phyloP scores from a whole-genome alignment of 92 coral and sea anemone species.

The Phymanthus crucifer region DNA sequence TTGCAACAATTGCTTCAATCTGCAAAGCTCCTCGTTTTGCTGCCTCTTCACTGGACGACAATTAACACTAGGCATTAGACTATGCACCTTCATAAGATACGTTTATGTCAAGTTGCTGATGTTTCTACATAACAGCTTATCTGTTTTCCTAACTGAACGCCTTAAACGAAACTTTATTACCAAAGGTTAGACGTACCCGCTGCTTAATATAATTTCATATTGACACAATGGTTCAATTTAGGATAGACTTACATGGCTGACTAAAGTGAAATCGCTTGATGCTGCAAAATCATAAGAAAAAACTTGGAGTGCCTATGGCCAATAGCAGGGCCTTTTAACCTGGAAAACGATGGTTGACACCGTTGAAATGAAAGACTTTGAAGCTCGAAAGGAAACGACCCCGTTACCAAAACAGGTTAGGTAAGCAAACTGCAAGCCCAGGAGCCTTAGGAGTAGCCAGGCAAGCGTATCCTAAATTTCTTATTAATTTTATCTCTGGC shows the following conservation, averaged over 20 bases:
- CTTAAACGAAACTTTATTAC: not conserved
- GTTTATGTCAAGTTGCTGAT: too few relatives aligned
- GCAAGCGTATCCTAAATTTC: not conserved
- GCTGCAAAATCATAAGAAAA: too few relatives aligned
- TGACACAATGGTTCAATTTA: not conserved
- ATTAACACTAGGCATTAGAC: not conserved
- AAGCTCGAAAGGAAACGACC: too few relatives aligned
- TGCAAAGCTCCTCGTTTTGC: too few relatives aligned
- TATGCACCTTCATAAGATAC: not conserved
- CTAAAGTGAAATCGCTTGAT: not conserved
- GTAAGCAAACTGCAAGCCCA: too few relatives aligned
- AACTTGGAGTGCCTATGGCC: too few relatives aligned
- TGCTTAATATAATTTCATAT: not conserved
- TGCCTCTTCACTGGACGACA: not conserved
- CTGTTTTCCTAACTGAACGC: not conserved
- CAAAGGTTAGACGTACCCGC: slow-evolving; percentile 4
- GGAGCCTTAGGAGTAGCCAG: not conserved
- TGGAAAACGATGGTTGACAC: too few relatives aligned
- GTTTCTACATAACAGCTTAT: not conserved
- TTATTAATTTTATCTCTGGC: not conserved
- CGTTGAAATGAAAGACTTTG: too few relatives aligned
- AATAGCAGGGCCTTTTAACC: too few relatives aligned
- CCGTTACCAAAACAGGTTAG: not conserved
- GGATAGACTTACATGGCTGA: not conserved
- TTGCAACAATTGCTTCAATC: not conserved